Evolutionary conservation across 2,888 invertebrate genomes (phyloP), one percentile per base, ranked within the genome.

Genomic region (Drosophila paracracens): DNA sequence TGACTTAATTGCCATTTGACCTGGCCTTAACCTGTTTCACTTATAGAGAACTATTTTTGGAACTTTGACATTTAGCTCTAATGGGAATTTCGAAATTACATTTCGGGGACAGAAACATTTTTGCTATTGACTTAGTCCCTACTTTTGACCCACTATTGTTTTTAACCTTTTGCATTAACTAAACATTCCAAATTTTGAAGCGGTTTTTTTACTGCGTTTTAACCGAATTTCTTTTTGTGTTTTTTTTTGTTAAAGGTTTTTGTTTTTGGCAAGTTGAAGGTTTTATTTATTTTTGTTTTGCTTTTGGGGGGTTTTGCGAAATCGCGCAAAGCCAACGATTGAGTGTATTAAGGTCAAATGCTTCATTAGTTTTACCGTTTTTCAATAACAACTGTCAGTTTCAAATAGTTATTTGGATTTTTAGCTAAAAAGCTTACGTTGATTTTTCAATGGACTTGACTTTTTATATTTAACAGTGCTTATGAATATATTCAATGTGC

Each of bases 181-280:
- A 33, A 40, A n/a, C 25, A 40, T 56, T 51, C 13, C 25, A 33
- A 6, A 31, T 40, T 16, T 4, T 46, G 0, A n/a, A 43, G 18
- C 70, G 8, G 8, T 25, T 66, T 67, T 46, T 76, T 74, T 38
- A 67, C 16, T 38, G 48, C 29, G 59, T 31, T 56, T 60, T 52
- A 48, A 53, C 51, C 50, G 38, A 40, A 11, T 29, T 38, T 54
- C 57, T 27, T 52, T 33, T 16, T 57, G 16, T 36, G 21, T 29
- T 56, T 56, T 48, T n/a, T 33, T 31, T 68, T 65, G 33, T 29
- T 65, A 48, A 29, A 29, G 21, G 25, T 16, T 40, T 38, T 48
- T 18, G 70, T 53, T 72, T 74, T 74, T 52, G 62, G 40, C 60
- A 60, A 46, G 59, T 70, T 87, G 68, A 83, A 87, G 89, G 83